Evolutionary conservation across 1,140 invertebrate species (phyloP), one percentile per base, ranked within the genome.

Genomic region (Cataglyphis hispanica): DNA sequence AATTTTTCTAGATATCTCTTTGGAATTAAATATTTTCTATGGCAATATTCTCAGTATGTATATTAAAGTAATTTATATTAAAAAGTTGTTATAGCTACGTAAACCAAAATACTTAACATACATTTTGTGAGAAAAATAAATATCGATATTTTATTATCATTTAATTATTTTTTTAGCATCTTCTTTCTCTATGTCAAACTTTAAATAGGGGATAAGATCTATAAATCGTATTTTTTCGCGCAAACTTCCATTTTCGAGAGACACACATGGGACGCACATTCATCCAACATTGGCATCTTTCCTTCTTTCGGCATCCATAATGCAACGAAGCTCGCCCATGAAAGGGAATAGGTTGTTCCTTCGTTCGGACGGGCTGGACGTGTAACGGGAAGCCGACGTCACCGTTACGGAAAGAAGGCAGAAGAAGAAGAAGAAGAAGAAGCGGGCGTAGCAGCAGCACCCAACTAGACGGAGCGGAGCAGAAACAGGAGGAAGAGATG

Each of bases 301-400:
- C 84, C 43, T 64, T 56, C 61, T n/a, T n/a, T 61, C 67, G 40
- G 56, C 58, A 91, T 91, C 86, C 90, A 91, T 91, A 91, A 91
- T 91, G 84, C 84, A 91, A 85, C 81, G 76, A 86, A 80, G 72
- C 34, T 61, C 75, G 86, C 58, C 43, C 76, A 67, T 80, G 87
- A 69, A 81, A 88, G 74, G 90, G 78, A 91, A 88, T 80, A 88
- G 83, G 74, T 25, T 43, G 67, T 74, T 61, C 60, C 67, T 80
- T 69, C 63, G 43, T 70, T 70, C 67, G n/a, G 67, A 46, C 31
- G 61, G 72, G 77, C 70, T 86, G 87, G 76, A 86, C 80, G 87
- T 60, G 78, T 91, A 91, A 91, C 90, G 90, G 90, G 87, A 89
- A 89, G 85, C 84, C 58, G 72, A 80, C 86, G 81, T 91, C 90